Conservation (phyloP, 2,797 vertebrate species). For the Brotogeris chrysoptera region DNA sequence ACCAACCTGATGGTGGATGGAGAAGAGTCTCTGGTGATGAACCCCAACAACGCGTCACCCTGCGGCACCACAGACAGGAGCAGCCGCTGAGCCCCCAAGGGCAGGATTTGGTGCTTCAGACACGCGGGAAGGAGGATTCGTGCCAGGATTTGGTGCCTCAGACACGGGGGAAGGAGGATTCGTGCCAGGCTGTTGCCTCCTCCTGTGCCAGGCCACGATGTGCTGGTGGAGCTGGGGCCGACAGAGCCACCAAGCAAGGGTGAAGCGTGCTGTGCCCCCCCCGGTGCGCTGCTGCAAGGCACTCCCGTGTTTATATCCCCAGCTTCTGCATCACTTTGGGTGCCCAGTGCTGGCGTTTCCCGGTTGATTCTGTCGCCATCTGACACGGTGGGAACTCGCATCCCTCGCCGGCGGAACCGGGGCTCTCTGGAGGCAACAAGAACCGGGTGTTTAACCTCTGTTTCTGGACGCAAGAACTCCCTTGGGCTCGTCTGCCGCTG, state of each 20-base stretch:
- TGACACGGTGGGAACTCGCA: not conserved
- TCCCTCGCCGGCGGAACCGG: rapidly evolving
- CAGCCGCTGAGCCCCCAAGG: rapidly evolving
- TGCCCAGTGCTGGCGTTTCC: not conserved
- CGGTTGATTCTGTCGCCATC: not conserved
- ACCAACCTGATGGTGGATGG: not conserved
- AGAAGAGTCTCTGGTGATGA: rapidly evolving
- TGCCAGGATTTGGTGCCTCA: not conserved
- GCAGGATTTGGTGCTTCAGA: not conserved
- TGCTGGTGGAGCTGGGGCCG: rapidly evolving
- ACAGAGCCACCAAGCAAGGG: rapidly evolving
- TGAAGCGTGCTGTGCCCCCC: not conserved
- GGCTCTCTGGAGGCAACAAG: not conserved
- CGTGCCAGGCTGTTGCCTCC: not conserved
- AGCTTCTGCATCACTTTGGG: rapidly evolving
- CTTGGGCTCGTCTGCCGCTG: not conserved
- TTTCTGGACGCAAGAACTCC: not conserved
- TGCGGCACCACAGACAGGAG: rapidly evolving
- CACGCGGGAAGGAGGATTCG: not conserved
- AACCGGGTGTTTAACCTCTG: rapidly evolving
- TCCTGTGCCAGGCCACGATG: not conserved
- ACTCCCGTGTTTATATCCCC: not conserved
- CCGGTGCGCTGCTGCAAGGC: rapidly evolving
- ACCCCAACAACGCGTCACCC: not conserved
- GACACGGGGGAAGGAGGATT: not conserved